A percentile compares a stretch with the other conserved stretches of the same genome.
These are phyloP conservation scores for Clytia hemisphaerica DNA, from an alignment of 30 jellyfish, hydroid and myxozoan species.

Conservation along the genomic window DNA sequence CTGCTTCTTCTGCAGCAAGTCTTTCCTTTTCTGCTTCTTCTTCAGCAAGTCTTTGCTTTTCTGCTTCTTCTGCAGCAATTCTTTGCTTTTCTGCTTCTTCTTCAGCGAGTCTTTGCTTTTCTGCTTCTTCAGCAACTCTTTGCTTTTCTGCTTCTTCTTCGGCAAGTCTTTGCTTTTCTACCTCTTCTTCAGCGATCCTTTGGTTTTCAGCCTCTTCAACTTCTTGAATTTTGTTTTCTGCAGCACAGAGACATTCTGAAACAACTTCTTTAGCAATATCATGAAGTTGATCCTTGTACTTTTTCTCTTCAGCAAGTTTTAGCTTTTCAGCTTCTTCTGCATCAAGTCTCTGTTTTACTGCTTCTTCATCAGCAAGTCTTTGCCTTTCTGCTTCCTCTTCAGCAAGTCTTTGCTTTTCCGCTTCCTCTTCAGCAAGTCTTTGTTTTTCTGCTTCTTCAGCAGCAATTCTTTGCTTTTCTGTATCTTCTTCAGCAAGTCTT, in stretches of 20 bases:
- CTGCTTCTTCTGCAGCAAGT: conserved; percentile 29
- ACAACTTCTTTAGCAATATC: no score
- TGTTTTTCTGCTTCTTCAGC: neutral
- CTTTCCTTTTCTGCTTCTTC: conserved; percentile 35
- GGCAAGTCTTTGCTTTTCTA: conserved; percentile 8
- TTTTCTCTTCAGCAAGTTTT: conserved; percentile 8
- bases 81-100: conserved; percentile 26
- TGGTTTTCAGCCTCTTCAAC: conserved; percentile 14
- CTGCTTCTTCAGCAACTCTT: no score
- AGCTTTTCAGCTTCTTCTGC: conserved; percentile 17
- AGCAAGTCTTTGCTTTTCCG: neutral
- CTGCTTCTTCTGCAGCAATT: conserved; percentile 30
- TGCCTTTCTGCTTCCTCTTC: conserved; percentile 1
- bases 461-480: conserved; percentile 6
- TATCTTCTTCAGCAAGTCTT: conserved; percentile 4
- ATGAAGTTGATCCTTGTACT: no score
- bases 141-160: conserved; percentile 28
- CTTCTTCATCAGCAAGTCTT: conserved; percentile 9
- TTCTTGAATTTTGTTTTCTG: no score
- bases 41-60: conserved; percentile 13
- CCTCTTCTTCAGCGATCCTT: conserved; percentile 21
- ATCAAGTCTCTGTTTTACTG: conserved; percentile 11
- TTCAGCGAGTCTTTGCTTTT: conserved; percentile 6
- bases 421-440: conserved; percentile 7
- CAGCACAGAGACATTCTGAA: no score